Conservation (phyloP, 2,113 vertebrate species). For the Limanda limanda region DNA sequence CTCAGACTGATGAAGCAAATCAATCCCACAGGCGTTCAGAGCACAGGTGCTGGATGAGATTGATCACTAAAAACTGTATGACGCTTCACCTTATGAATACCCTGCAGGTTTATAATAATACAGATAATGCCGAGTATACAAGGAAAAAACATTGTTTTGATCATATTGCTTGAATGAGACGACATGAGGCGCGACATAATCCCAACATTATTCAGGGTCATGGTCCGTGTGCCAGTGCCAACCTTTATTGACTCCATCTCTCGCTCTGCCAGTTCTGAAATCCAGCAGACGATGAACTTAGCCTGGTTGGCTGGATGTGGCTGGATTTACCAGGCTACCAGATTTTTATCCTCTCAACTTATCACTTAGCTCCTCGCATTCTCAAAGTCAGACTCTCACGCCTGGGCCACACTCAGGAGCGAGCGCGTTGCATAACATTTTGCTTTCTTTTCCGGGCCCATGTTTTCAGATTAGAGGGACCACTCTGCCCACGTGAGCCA, state of each 20-base stretch:
- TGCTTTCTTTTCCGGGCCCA: too few relatives aligned
- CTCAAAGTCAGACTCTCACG: not conserved
- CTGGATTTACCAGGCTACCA: not conserved
- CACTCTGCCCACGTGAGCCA: too few relatives aligned
- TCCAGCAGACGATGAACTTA: not conserved
- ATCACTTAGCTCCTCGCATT: not conserved
- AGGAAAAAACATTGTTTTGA: not conserved
- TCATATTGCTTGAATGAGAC: not conserved
- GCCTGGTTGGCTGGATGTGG: not conserved
- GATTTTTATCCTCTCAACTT: not conserved
- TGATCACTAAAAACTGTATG: not conserved
- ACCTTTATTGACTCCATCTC: not conserved
- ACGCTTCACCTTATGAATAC: not conserved
- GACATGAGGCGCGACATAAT: not conserved
- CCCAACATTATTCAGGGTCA: not conserved
- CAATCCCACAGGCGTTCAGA: conserved; percentile 3
- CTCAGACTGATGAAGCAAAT: conserved; percentile 34
- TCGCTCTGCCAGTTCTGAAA: not conserved
- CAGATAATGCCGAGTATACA: not conserved
- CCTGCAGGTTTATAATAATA: not conserved
- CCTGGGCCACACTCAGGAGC: too few relatives aligned
- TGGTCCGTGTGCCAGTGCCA: not conserved
- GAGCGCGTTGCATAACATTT: too few relatives aligned
- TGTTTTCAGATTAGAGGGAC: too few relatives aligned
- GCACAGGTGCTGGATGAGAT: conserved; percentile 37